Percentiles rank a stretch among this genome's conserved stretches.
These are phyloP conservation scores for Telmatherina bonti DNA, from an alignment of 2,797 vertebrate genomes.

Conservation along the genomic window DNA sequence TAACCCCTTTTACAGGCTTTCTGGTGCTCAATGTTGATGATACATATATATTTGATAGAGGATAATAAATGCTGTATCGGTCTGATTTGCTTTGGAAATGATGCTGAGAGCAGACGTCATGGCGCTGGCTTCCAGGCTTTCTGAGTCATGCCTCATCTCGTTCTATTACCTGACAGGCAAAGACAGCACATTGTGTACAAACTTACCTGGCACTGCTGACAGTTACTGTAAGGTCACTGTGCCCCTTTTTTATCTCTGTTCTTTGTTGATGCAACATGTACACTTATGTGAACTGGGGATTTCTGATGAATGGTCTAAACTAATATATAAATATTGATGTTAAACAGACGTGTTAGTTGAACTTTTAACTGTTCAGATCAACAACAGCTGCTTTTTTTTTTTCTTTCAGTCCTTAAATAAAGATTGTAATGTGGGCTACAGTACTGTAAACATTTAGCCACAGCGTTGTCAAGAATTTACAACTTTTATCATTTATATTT, in stretches of 20 bases:
- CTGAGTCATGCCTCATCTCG: conserved; percentile 72
- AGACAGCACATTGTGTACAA: conserved; percentile 59
- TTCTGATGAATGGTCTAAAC: conserved; percentile 32
- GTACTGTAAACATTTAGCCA: conserved; percentile 21
- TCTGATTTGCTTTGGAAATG: conserved; percentile 59
- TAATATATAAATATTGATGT: conserved; percentile 27
- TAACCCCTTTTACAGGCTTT: conserved; percentile 36
- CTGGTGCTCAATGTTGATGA: conserved; percentile 17
- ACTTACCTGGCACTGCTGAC: conserved; percentile 44
- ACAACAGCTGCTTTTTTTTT: conserved; percentile 52
- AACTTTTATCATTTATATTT: conserved; percentile 48
- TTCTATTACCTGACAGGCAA: conserved; percentile 55
- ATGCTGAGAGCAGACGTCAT: conserved; percentile 58
- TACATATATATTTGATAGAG: conserved; percentile 25
- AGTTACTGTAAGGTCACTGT: conserved; percentile 33
- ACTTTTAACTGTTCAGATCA: conserved; percentile 21
- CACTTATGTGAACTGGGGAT: conserved; percentile 20
- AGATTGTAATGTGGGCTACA: conserved; percentile 35
- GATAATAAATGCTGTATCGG: conserved; percentile 36
- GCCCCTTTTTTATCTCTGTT: conserved; percentile 42
- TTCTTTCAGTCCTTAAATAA: conserved; percentile 49
- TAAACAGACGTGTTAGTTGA: conserved; percentile 31
- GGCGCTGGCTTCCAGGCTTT: conserved; percentile 35
- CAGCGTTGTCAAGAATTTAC: conserved; percentile 36
- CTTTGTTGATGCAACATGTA: conserved; percentile 46